Conservation (phyloP, 2,113 vertebrate species). For the Platanista minor region DNA sequence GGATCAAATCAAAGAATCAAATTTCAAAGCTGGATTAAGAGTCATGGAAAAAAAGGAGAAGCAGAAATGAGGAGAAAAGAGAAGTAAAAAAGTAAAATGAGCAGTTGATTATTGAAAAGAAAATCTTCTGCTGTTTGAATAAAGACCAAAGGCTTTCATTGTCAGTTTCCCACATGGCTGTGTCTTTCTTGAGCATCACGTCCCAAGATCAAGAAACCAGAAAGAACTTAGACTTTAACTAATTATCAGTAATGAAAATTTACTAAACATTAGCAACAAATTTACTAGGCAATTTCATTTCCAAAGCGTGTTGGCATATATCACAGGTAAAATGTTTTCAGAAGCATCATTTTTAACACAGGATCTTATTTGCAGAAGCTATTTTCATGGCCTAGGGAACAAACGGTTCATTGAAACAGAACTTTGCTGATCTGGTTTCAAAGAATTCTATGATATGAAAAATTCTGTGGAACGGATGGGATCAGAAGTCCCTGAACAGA, state of each 20-base stretch:
- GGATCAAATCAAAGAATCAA: constrained; percentile 17
- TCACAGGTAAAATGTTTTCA: constrained; percentile 52
- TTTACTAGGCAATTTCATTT: constrained; percentile 42
- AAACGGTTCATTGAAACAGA: constrained; percentile 53
- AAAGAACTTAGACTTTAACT: not conserved
- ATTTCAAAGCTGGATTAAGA: not conserved
- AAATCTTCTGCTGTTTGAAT: constrained; percentile 44
- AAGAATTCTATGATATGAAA: constrained; percentile 65
- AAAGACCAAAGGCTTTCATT: constrained; percentile 12
- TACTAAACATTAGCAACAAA: not conserved
- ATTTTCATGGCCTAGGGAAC: constrained; percentile 46
- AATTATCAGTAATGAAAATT: constrained; percentile 38
- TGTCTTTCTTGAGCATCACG: not conserved
- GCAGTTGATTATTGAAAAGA: constrained; percentile 27
- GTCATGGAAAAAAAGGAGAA: constrained; percentile 1
- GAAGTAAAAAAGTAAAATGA: constrained; percentile 21
- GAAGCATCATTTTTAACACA: constrained; percentile 32
- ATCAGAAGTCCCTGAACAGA: constrained; percentile 47
- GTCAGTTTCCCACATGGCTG: not conserved
- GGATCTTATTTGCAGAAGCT: constrained; percentile 49
- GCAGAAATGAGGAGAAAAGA: not conserved
- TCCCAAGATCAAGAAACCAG: constrained; percentile 37
- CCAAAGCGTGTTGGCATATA: not conserved
- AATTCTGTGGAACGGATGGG: constrained; percentile 46
- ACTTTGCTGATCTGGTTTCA: constrained; percentile 55